Evolutionary conservation across 2,888 invertebrate genomes (phyloP), one percentile per base, ranked within the genome.

Genomic region (Eucera pruinosa): DNA sequence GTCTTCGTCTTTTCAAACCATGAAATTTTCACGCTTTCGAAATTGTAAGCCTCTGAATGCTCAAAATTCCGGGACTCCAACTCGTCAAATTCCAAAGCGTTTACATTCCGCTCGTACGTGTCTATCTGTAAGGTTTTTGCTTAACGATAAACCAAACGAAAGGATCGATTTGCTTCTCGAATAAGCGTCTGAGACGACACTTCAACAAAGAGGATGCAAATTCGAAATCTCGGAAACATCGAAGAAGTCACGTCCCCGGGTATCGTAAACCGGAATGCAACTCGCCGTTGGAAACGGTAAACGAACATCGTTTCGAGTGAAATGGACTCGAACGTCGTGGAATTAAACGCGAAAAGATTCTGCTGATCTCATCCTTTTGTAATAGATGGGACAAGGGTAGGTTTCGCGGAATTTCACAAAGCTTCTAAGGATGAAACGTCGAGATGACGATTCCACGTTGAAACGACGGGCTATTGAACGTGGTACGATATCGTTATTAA

Each of bases 401-500:
- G 23, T 33, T 45, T 33, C 57, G 48, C 18, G 7, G 43, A 54
- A 13, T 41, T 9, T 18, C 13, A 0, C 36, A 18, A 50, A 33
- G 50, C 9, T 25, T 39, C 23, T 0, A 20, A 15, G 33, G 9
- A 11, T 36, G 36, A 36, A 36, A 36, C 30, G 30, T 18, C 20
- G 13, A 15, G 48, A 65, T 9, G 58, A 33, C 20, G 25, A 1
- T 41, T 36, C 2, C 25, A 0, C n/a, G 47, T 47, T 4, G 45
- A 36, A 62, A 62, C 55, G 57, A 50, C 33, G 33, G 43, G 6
- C 41, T 62, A 45, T 71, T 45, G 33, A 52, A 27, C 47, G 48
- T 7, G n/a, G n/a, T n/a, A 30, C 57, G 74, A 33, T 74, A 61
- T 68, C 58, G 58, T 74, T 77, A 69, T 77, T 77, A 74, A 60